phyloP scores from a whole-genome alignment of 2,113 vertebrate species.

The Pongo abelii region DNA sequence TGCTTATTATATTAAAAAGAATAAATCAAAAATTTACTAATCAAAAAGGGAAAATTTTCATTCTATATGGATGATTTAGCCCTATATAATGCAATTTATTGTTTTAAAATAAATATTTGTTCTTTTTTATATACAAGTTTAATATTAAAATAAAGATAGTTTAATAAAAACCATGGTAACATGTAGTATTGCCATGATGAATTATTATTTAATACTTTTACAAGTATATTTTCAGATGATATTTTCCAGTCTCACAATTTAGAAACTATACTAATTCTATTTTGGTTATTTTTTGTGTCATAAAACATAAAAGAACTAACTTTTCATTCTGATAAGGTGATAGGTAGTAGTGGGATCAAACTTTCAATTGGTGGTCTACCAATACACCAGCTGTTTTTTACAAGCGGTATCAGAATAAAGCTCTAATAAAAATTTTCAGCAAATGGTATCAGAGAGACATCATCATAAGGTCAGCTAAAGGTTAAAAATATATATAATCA shows the following conservation, averaged over 20 bases:
- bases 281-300: background rate
- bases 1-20: background rate
- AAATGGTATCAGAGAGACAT: constrained; percentile 79
- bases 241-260: background rate
- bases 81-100: background rate
- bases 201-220: background rate
- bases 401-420: constrained; percentile 71
- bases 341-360: constrained; percentile 63
- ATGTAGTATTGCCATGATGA: background rate
- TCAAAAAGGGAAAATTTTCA: background rate
- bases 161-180: background rate
- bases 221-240: background rate
- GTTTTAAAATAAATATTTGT: background rate
- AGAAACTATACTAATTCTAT: background rate
- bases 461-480: constrained; percentile 71
- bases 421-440: constrained; percentile 75
- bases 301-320: background rate
- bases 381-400: constrained; percentile 75
- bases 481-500: constrained; percentile 63
- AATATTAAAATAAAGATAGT: background rate
- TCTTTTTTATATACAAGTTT: background rate
- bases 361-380: constrained; percentile 70
- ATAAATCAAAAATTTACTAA: background rate
- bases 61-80: background rate
- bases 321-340: constrained; percentile 68